Percentiles rank a stretch among this genome's conserved stretches.
Evolutionary conservation across 2,113 vertebrate species (phyloP).

Genomic region (Syngnathus typhle): DNA sequence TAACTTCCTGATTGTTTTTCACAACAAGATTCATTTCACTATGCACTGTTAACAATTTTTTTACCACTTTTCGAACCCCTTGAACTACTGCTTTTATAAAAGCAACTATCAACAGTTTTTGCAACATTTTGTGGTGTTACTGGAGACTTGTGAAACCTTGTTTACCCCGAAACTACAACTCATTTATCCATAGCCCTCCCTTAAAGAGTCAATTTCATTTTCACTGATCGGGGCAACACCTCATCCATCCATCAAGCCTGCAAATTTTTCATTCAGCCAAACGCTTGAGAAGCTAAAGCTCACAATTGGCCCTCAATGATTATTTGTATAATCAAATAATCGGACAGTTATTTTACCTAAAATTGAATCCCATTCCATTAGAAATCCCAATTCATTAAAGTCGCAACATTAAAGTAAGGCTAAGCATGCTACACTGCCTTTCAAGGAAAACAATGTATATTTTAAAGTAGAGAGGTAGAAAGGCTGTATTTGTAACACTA

Average conservation of each 20-base stretch:
- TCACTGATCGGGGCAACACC: background rate
- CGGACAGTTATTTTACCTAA: no score
- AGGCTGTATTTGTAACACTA: no score
- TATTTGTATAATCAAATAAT: no score
- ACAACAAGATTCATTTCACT: conserved; percentile 12
- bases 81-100: background rate
- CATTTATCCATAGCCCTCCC: background rate
- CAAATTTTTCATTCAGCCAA: no score
- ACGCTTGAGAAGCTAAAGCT: no score
- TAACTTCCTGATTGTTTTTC: conserved; percentile 44
- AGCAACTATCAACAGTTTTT: background rate
- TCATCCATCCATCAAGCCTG: background rate
- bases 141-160: background rate
- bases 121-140: background rate
- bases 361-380: no score
- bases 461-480: no score
- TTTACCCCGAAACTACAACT: background rate
- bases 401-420: background rate
- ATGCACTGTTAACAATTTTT: background rate
- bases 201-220: background rate
- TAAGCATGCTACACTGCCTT: background rate
- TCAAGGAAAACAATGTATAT: no score
- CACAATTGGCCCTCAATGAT: no score
- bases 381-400: background rate
- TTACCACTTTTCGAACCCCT: conserved; percentile 2